Conservation (phyloP, 1,140 invertebrate species). For the Tetragonula clypearis region DNA sequence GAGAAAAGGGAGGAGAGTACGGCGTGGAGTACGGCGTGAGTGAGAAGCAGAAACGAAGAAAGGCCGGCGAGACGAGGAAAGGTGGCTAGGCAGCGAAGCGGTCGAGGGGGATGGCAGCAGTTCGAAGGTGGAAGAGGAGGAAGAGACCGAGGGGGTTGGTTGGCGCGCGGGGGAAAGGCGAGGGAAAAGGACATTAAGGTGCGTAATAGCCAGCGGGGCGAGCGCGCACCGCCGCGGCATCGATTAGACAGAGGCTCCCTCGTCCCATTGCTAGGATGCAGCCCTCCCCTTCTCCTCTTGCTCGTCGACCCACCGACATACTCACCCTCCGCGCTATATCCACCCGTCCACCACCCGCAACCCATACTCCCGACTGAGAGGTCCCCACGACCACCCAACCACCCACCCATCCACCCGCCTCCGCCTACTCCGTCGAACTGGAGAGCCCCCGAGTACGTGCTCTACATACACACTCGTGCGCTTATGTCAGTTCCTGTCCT, state of each 20-base stretch:
- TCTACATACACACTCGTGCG: slow-evolving; percentile 80
- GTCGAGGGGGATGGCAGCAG: slow-evolving; percentile 57
- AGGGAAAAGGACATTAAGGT: slow-evolving; percentile 81
- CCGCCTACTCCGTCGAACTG: slow-evolving; percentile 74
- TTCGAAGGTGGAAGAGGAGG: slow-evolving; percentile 69
- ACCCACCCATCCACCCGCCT: slow-evolving; percentile 68
- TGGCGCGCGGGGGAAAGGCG: slow-evolving; percentile 56
- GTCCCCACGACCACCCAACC: slow-evolving; percentile 69
- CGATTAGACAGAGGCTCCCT: slow-evolving; percentile 80
- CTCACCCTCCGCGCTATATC: slow-evolving; percentile 58
- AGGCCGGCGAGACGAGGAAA: slow-evolving; percentile 51
- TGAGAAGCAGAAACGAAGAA: slow-evolving; percentile 57
- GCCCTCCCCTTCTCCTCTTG: slow-evolving; percentile 57
- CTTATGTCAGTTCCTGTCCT: slow-evolving; percentile 78
- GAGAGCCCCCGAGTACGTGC: slow-evolving; percentile 78
- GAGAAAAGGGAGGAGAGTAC: slow-evolving; percentile 14
- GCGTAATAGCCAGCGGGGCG: slow-evolving; percentile 82
- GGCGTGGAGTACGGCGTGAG: slow-evolving; percentile 27
- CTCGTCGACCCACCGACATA: slow-evolving; percentile 57
- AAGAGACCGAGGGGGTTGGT: slow-evolving; percentile 54
- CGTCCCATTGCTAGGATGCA: slow-evolving; percentile 75
- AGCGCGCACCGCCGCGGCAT: slow-evolving; percentile 81
- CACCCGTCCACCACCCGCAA: slow-evolving; percentile 57
- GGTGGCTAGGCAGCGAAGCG: slow-evolving; percentile 54
- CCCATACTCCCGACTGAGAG: slow-evolving; percentile 63